A percentile compares a stretch with the other conserved stretches of the same genome.
Conservation (phyloP, 1,140 invertebrate genomes). For the Chlorops oryzae region DNA sequence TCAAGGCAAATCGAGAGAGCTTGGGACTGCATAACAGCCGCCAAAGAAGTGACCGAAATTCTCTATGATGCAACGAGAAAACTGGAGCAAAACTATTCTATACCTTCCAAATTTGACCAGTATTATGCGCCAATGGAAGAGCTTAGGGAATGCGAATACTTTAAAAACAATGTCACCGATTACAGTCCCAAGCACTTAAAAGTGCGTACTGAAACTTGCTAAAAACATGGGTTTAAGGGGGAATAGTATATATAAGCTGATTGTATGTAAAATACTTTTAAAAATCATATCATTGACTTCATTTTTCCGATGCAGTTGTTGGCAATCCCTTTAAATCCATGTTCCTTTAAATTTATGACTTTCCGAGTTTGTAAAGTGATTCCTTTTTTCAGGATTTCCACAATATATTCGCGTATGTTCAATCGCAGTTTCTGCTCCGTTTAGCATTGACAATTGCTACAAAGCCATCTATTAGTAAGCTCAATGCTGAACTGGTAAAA, state of each 20-base stretch:
- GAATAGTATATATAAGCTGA: too few species aligned
- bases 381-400: conserved; percentile 38
- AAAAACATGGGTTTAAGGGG: background rate
- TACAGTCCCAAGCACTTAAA: conserved; percentile 46
- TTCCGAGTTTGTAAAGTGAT: background rate
- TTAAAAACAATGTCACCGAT: conserved; percentile 44
- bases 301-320: too few species aligned
- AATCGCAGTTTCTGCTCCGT: conserved; percentile 42
- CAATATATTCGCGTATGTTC: conserved; percentile 46
- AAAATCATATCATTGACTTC: too few species aligned
- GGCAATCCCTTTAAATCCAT: background rate
- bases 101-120: conserved; percentile 29
- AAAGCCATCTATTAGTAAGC: conserved; percentile 32
- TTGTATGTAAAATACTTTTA: too few species aligned
- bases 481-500: conserved; percentile 33
- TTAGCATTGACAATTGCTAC: conserved; percentile 40
- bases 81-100: conserved; percentile 34
- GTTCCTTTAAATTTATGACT: background rate
- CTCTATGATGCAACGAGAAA: conserved; percentile 43
- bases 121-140: conserved; percentile 44
- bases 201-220: conserved; percentile 14
- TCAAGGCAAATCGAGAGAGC: conserved; percentile 43
- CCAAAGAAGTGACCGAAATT: conserved; percentile 44
- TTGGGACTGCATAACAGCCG: conserved; percentile 44
- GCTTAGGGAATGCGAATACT: conserved; percentile 43